Evolutionary conservation across 1,140 invertebrate genomes (phyloP), one percentile per base, ranked within the genome.

Genomic region (Apis cerana): DNA sequence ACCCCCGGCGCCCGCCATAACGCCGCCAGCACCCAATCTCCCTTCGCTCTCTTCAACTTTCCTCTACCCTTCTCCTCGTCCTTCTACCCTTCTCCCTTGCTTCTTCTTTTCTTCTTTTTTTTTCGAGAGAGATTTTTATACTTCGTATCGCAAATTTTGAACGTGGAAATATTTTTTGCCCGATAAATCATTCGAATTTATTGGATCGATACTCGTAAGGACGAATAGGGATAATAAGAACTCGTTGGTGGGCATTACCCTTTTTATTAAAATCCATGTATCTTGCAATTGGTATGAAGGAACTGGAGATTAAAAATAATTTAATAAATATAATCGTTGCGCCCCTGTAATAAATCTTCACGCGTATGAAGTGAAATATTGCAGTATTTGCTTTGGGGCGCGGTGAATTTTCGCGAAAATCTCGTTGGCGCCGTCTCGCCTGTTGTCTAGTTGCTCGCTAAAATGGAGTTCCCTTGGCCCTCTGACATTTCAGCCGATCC

Each of bases 1-100:
- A 93, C 91, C 91, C 91, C 90, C 88, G 93, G 93, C 93, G 93
- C 92, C 92, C 92, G 93, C 81, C 93, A 92, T 90, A 88, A 88
- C 84, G 93, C 89, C 93, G 93, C 87, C 86, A 88, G 81, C 62
- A 72, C 80, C 82, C 83, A 80, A 33, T 71, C 79, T 67, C 79
- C 85, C 75, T 69, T 70, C 64, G 58, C 62, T 81, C 77, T 78
- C 79, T 56, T 15, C 27, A 79, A 54, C 82, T 70, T 33, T 64
- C 71, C 70, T 82, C 62, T 10, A 19, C 76, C 85, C 70, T 74
- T 75, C 76, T 87, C 82, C 74, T 74, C 80, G 62, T 70, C 76
- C 17, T 69, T 61, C 61, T 23, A 61, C 70, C 54, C 17, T 65
- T 50, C 19, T 62, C 61, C 54, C 67, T 77, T 59, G 77, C 48